Evolutionary conservation across 2,113 vertebrate species (phyloP), one percentile per base, ranked within the genome.

Genomic region (Apodemus speciosus): DNA sequence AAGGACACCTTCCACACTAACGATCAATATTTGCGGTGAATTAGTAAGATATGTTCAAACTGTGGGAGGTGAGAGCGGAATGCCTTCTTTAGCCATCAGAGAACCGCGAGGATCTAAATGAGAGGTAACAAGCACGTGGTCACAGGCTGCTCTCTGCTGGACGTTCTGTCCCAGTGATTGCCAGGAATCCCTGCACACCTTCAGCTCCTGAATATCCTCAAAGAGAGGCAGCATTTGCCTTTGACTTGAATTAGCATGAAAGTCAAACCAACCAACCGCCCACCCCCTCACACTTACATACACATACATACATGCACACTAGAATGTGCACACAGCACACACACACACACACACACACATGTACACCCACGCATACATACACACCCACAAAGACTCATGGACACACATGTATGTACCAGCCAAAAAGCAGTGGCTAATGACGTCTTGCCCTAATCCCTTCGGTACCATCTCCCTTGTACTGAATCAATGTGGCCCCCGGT

Each of bases 81-180:
- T 8, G 11, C 20, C 16, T 32, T 9, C 51, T 11, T 9, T 68
- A 62, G 35, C 4, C 53, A 25, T 72, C 3, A 49, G 2, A 7
- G 8, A 35, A 8, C 25, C 72, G 80, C 49, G 62, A 68, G 84
- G 66, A 15, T 21, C 16, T n/a, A 53, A 35, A 71, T 6, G 35
- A 60, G 6, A 69, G 62, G 64, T 84, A 46, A 25, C 9, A 25
- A 75, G 71, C 18, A 30, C 6, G 0, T 16, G 49, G 38, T 18
- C 0, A 0, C 0, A 0, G 8, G 6, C 27, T 27, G 10, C 76
- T 71, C 0, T 85, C 72, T 73, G 35, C n/a, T 49, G 18, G 25
- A 30, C 38, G 2, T 35, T 92, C 68, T 49, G 15, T 89, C 27
- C 5, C 1, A 35, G 10, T 25, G 20, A 58, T 5, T 79, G 1